Evolutionary conservation across 2,888 invertebrate species (phyloP), one percentile per base, ranked within the genome.

Genomic region (Phyto melanocephala): DNA sequence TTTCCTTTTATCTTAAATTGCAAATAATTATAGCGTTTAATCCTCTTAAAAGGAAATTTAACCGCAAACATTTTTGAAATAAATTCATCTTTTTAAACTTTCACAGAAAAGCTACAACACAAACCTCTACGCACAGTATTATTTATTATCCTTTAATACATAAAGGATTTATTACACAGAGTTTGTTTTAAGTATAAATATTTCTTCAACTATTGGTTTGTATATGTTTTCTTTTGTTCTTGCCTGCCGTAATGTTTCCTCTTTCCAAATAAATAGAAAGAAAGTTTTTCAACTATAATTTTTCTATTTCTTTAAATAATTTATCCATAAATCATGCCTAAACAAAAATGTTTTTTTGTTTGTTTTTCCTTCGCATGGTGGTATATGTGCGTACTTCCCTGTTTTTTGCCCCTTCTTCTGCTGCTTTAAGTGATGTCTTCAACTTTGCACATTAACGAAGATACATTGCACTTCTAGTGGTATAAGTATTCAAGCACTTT

Each of bases 381-480:
- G 47, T 37, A 37, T 13, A 10, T 58, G 70, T 79, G 72, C 72
- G 50, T 65, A 58, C 20, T 24, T 7, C n/a, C 35, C 33, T 20
- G 35, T 60, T 24, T 20, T 37, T 20, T n/a, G 13, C 13, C 7
- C 10, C 15, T 62, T 15, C 28, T 68, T 20, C 42, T 52, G 28
- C 52, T 65, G n/a, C 65, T 56, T 77, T 52, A 62, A 65, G 60
- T 79, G 81, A 81, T 82, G 81, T 82, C 78, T 78, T 79, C 81
- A 82, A 82, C 78, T 82, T 82, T 82, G 75, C 81, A 82, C 81
- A 82, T 82, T 79, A 82, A 82, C 81, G 81, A 82, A 82, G 81
- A 82, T 82, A 75, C 81, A 82, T 82, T 82, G 81, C 81, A 82
- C 56, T 82, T 82, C 75, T 52, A 71, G 78, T 79, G 52, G 79